Percentiles rank a stretch among this genome's conserved stretches.
These are phyloP conservation scores for Protonibea diacanthus DNA, from an alignment of 2,797 vertebrate species.

Conservation along the genomic window DNA sequence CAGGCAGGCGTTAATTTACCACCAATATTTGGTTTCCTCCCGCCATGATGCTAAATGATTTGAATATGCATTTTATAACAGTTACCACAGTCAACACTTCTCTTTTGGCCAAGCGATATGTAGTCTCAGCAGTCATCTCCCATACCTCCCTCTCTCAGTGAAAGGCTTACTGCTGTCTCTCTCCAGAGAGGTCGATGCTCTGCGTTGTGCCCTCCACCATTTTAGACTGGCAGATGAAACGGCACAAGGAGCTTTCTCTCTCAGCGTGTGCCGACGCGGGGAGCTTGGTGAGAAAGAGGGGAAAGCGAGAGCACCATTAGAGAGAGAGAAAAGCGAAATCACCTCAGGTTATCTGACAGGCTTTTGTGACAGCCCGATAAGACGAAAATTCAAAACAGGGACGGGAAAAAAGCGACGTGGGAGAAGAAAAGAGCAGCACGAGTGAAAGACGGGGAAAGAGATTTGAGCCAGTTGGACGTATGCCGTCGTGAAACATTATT, in stretches of 20 bases:
- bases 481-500: slow-evolving; percentile 38
- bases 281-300: slow-evolving; percentile 37
- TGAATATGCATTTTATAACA: slow-evolving; percentile 48
- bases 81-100: slow-evolving; percentile 42
- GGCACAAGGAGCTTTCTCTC: slow-evolving; percentile 50
- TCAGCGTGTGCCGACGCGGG: slow-evolving; percentile 35
- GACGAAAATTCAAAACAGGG: slow-evolving; percentile 56
- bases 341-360: slow-evolving; percentile 64
- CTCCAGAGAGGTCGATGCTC: slow-evolving; percentile 66
- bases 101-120: slow-evolving; percentile 52
- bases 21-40: slow-evolving; percentile 1
- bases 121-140: slow-evolving; percentile 72
- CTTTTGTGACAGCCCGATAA: slow-evolving; percentile 72
- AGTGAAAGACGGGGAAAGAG: slow-evolving; percentile 40
- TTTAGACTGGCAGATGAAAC: slow-evolving; percentile 80
- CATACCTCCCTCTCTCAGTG: slow-evolving; percentile 44
- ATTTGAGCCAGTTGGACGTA: slow-evolving; percentile 36
- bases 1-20: slow-evolving; percentile 28
- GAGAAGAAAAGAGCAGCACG: slow-evolving; percentile 30
- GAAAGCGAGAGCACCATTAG: slow-evolving; percentile 55
- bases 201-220: slow-evolving; percentile 64
- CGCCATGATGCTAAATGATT: slow-evolving; percentile 46
- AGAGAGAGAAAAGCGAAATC: slow-evolving; percentile 58
- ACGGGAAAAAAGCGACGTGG: slow-evolving; percentile 20
- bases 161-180: slow-evolving; percentile 69